Evolutionary conservation across 2,888 invertebrate species (phyloP), one percentile per base, ranked within the genome.

Genomic region (Adelognathus sp.): DNA sequence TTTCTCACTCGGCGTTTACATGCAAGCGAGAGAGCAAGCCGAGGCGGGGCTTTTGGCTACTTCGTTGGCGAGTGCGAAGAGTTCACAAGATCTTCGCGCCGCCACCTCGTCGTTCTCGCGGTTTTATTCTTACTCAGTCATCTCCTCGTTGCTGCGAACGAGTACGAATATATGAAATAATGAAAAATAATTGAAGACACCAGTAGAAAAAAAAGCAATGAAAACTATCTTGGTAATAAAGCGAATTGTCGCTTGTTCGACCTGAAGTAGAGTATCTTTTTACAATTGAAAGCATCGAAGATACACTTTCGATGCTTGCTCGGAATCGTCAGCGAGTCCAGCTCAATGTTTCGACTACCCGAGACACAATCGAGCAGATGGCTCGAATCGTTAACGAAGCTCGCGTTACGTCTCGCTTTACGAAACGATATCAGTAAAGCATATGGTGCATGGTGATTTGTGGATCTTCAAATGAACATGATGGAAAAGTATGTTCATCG

Each of bases 1-100:
- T 58, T 60, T 33, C 70, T 78, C 41, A n/a, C n/a, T n/a, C 74
- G 58, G 52, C 61, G 64, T 18, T 64, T 46, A 46, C 69, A n/a
- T n/a, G n/a, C n/a, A 29, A 64, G 33, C 24, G 31, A 50, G 46
- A 64, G 21, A 16, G 2, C 18, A n/a, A 46, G 14, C 14, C 46
- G 9, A 46, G 46, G 44, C 31, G 46, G 50, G 50, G 21, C 36
- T 50, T 18, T 36, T 50, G 31, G 50, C 24, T 64, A n/a, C 31
- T 52, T n/a, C 6, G 46, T 33, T 6, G 36, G 24, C 50, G 64
- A 31, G 46, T 64, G 64, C 18, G 64, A 50, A 46, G 33, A 36
- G 7, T 44, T 33, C 24, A n/a, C 50, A 36, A 64, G 64, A 50
- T 50, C 46, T 64, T 14, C 50, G 14, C 50, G 64, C 36, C 64